These are phyloP conservation scores for Helogale parvula DNA, from an alignment of 2,113 vertebrate genomes.

Conservation along the genomic window DNA sequence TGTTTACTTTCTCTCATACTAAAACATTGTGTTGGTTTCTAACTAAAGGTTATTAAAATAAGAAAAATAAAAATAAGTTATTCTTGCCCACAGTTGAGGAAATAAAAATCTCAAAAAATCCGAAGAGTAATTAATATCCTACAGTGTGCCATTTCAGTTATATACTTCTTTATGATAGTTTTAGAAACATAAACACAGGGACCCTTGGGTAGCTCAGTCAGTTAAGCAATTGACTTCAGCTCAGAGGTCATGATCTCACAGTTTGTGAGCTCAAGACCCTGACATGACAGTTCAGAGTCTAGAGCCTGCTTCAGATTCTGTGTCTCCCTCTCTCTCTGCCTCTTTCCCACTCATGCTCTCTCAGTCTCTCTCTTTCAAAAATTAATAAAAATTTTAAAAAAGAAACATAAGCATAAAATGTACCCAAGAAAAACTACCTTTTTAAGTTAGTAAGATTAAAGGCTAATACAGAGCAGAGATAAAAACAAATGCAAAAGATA, in stretches of 20 bases:
- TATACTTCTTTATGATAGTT: neutral
- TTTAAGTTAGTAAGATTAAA: slow-evolving; percentile 33
- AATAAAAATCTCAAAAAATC: neutral
- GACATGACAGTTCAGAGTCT: too few relatives aligned
- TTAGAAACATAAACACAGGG: neutral
- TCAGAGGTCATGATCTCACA: too few relatives aligned
- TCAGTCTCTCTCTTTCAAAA: too few relatives aligned
- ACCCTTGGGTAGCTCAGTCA: too few relatives aligned
- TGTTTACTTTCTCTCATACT: neutral
- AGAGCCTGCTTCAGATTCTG: too few relatives aligned
- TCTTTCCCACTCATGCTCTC: too few relatives aligned
- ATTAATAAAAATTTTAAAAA: too few relatives aligned
- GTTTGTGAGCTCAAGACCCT: too few relatives aligned
- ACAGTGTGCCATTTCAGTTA: slow-evolving; percentile 1
- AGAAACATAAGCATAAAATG: neutral
- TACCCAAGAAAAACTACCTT: neutral
- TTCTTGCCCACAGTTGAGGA: neutral
- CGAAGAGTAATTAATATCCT: neutral
- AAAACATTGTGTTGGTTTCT: slow-evolving; percentile 31
- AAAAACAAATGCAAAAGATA: neutral
- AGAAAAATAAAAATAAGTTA: neutral
- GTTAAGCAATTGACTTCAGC: too few relatives aligned
- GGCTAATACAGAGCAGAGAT: slow-evolving; percentile 5
- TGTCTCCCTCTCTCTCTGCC: too few relatives aligned
- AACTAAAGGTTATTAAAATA: neutral